Conservation (phyloP, 2,888 invertebrate species). For the Eristalis tenax region DNA sequence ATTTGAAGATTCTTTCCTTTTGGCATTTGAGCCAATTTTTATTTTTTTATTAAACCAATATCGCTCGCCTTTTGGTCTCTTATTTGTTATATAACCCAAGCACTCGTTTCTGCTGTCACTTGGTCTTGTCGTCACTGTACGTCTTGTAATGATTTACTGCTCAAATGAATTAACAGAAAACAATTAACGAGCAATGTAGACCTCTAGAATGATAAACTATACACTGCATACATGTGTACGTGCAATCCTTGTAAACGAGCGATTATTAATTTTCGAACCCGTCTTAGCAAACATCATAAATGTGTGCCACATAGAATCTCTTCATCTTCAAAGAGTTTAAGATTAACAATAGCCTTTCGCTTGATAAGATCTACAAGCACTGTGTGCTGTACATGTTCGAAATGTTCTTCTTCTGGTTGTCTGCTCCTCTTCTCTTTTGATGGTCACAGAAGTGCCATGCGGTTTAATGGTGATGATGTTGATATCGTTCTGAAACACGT, state of each 20-base stretch:
- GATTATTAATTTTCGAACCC: neutral
- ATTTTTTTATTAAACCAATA: slow-evolving; percentile 33
- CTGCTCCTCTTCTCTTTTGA: slow-evolving; percentile 17
- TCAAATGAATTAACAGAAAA: neutral
- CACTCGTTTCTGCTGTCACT: neutral
- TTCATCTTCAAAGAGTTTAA: neutral
- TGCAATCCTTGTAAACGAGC: neutral
- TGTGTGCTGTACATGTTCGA: neutral
- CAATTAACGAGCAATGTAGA: slow-evolving; percentile 6
- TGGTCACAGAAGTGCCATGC: slow-evolving; percentile 50
- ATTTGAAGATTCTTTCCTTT: slow-evolving; percentile 21
- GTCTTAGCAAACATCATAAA: neutral
- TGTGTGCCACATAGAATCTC: slow-evolving; percentile 8
- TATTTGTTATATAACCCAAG: slow-evolving; percentile 27
- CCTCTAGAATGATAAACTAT: slow-evolving; percentile 8
- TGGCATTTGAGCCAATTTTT: slow-evolving; percentile 52
- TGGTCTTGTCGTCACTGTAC: neutral
- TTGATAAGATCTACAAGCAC: slow-evolving; percentile 52
- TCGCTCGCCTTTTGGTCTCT: slow-evolving; percentile 3
- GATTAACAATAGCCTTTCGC: slow-evolving; percentile 14
- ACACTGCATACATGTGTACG: neutral
- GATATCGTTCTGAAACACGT: slow-evolving; percentile 56
- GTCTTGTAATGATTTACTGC: neutral
- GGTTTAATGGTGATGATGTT: slow-evolving; percentile 55
- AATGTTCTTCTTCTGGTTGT: neutral